Conservation (phyloP, 1,140 invertebrate species). For the Brachionus sp. region DNA sequence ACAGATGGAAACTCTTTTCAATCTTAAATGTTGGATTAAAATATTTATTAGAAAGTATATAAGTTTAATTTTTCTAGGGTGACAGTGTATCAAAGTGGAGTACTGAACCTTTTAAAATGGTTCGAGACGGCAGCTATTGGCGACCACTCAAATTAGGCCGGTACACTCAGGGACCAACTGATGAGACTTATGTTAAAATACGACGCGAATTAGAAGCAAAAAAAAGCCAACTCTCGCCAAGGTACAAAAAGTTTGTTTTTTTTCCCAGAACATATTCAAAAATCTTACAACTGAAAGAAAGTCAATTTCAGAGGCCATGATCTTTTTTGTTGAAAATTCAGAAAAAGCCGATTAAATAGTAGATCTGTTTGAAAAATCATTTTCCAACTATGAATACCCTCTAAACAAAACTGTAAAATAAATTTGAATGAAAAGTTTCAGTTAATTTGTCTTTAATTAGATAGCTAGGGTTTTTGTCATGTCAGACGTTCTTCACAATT, state of each 20-base stretch:
- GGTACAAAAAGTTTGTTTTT: constrained; percentile 66
- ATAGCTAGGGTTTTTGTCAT: constrained; percentile 88
- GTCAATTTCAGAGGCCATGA: constrained; percentile 77
- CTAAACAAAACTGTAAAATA: constrained; percentile 73
- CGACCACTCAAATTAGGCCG: constrained; percentile 86
- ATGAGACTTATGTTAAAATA: constrained; percentile 60
- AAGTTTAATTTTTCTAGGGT: constrained; percentile 63
- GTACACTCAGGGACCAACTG: constrained; percentile 72
- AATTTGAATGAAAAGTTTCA: neutral
- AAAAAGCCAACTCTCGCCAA: neutral
- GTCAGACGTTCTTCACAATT: constrained; percentile 95
- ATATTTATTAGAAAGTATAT: no score
- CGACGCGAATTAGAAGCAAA: constrained; percentile 53
- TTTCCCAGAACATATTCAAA: constrained; percentile 83
- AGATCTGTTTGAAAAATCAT: constrained; percentile 78
- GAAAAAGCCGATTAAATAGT: constrained; percentile 94
- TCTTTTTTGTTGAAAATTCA: constrained; percentile 96
- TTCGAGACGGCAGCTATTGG: constrained; percentile 90
- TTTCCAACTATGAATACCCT: constrained; percentile 74
- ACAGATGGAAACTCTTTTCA: constrained; percentile 95
- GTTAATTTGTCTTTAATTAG: constrained; percentile 57
- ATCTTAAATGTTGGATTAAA: constrained; percentile 60
- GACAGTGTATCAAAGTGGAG: constrained; percentile 88
- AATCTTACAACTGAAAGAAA: constrained; percentile 78
- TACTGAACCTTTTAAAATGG: constrained; percentile 93